Evolutionary conservation across 2,797 vertebrate species (phyloP).

Genomic region (Pipistrellus nathusii): DNA sequence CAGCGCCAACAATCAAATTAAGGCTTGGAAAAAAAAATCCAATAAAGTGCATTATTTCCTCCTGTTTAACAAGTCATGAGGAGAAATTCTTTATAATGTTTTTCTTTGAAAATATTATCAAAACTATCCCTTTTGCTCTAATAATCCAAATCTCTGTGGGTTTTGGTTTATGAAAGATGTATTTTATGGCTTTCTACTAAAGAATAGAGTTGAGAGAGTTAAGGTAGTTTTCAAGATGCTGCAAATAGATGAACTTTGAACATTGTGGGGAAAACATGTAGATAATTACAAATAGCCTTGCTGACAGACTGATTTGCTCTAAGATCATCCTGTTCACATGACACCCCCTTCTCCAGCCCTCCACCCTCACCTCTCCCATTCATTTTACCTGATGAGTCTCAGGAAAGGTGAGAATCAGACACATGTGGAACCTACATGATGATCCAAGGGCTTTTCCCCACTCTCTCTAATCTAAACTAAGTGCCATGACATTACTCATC

Average conservation of each 20-base stretch:
- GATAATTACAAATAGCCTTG: not conserved
- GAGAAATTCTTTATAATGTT: not conserved
- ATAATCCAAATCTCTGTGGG: not conserved
- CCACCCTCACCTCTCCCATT: not conserved
- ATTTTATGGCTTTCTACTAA: not conserved
- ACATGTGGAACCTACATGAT: not conserved
- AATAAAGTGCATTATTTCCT: not conserved
- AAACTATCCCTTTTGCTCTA: not conserved
- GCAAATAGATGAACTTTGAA: not conserved
- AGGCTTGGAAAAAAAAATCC: not conserved
- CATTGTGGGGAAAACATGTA: not conserved
- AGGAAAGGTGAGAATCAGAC: not conserved
- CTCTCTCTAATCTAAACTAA: slow-evolving; percentile 12
- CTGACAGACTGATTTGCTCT: not conserved
- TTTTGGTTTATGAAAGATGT: not conserved
- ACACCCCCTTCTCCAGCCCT: no score
- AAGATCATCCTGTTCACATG: not conserved
- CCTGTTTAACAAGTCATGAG: not conserved
- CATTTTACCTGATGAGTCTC: not conserved
- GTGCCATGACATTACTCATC: not conserved
- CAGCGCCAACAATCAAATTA: not conserved
- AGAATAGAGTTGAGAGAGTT: not conserved
- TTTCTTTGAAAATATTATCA: slow-evolving; percentile 12
- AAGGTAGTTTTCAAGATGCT: not conserved
- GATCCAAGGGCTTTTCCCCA: not conserved